Evolutionary conservation across 2,113 vertebrate genomes (phyloP).

Genomic region (Seriola quinqueradiata): DNA sequence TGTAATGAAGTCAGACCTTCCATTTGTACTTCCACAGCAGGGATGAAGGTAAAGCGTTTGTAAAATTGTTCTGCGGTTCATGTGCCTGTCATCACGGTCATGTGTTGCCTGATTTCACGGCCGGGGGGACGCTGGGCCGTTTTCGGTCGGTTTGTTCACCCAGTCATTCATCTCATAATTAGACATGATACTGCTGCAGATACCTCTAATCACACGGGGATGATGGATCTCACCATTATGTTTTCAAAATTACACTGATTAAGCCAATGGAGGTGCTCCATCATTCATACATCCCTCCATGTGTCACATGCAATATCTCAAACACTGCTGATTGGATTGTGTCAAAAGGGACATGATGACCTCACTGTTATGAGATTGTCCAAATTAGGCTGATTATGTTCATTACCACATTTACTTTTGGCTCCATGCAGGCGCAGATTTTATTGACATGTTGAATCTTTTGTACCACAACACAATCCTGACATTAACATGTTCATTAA

Average conservation of each 20-base stretch:
- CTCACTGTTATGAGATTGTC: neutral
- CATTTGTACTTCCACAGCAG: conserved; percentile 7
- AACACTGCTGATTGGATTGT: conserved; percentile 21
- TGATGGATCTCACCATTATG: conserved; percentile 27
- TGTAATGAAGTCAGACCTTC: conserved; percentile 19
- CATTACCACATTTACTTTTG: neutral
- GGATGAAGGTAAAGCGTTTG: neutral
- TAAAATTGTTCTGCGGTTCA: neutral
- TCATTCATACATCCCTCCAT: conserved; percentile 4
- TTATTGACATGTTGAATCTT: neutral
- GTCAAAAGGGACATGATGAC: conserved; percentile 4
- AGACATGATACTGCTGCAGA: neutral
- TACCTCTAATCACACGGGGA: conserved; percentile 1
- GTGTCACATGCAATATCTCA: neutral
- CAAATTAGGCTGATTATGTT: conserved; percentile 25
- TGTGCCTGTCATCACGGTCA: neutral
- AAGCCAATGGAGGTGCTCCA: neutral
- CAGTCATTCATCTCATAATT: conserved; percentile 12
- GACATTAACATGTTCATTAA: conserved; percentile 5
- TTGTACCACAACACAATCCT: neutral
- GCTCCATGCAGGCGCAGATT: neutral
- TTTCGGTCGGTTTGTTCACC: neutral
- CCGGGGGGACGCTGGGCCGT: neutral
- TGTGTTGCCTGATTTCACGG: conserved; percentile 4
- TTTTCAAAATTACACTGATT: conserved; percentile 36